phyloP scores from a whole-genome alignment of 2,888 invertebrate species.

The Nemoura dubitans region DNA sequence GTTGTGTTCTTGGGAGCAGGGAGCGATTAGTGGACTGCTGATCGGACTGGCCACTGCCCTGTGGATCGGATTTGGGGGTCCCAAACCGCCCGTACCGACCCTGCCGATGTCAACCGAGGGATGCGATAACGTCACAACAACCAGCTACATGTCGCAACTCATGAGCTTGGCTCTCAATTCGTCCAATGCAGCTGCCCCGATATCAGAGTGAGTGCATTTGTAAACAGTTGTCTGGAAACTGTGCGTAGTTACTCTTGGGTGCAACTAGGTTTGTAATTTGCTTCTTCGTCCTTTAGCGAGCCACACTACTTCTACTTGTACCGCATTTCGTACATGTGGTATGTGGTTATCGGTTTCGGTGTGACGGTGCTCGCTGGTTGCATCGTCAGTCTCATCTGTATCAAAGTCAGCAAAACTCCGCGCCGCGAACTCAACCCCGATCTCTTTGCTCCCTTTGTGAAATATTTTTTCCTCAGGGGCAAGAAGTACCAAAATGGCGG shows the following conservation, averaged over 20 bases:
- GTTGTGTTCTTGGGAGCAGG: constrained; percentile 61
- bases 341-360: constrained; percentile 59
- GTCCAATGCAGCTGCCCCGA: constrained; percentile 42
- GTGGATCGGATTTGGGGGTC: constrained; percentile 87
- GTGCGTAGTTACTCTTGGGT: constrained; percentile 9
- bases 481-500: constrained; percentile 33
- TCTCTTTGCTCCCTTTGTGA: constrained; percentile 67
- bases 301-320: constrained; percentile 54
- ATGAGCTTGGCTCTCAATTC: constrained; percentile 14
- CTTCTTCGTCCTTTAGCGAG: constrained; percentile 28
- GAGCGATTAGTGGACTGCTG: constrained; percentile 73
- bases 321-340: constrained; percentile 63
- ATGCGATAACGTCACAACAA: constrained; percentile 58
- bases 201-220: constrained; percentile 58
- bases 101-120: constrained; percentile 69
- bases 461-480: constrained; percentile 54
- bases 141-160: neutral
- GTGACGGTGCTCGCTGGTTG: constrained; percentile 65
- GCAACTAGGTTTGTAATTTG: too few species aligned
- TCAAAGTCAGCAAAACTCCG: constrained; percentile 56
- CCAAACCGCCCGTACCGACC: constrained; percentile 69
- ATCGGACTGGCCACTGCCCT: constrained; percentile 74
- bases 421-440: constrained; percentile 63
- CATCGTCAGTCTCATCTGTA: constrained; percentile 61
- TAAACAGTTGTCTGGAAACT: too few species aligned